A percentile compares a stretch with the other conserved stretches of the same genome.
These are phyloP conservation scores for Scopus umbretta DNA, from an alignment of 2,113 vertebrate genomes.

Conservation along the genomic window DNA sequence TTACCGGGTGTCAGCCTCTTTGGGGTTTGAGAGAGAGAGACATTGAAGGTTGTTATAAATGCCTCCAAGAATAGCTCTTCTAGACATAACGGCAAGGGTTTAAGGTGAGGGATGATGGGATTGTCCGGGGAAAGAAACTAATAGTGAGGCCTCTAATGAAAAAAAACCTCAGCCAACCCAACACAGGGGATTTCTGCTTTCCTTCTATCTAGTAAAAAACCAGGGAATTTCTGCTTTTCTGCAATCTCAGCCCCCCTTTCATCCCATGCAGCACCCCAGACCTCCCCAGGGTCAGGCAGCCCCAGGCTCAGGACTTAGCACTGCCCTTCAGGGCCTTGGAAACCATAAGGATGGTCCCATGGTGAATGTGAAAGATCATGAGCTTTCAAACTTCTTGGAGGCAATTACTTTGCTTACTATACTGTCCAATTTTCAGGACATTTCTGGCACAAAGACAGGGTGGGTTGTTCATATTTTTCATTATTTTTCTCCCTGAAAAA, in stretches of 20 bases:
- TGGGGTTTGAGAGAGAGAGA: background rate
- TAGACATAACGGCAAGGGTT: background rate
- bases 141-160: background rate
- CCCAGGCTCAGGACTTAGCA: background rate
- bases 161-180: background rate
- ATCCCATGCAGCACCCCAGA: background rate
- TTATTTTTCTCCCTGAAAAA: background rate
- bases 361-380: background rate
- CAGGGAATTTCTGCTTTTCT: background rate
- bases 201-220: background rate
- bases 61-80: background rate
- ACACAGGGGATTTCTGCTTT: background rate
- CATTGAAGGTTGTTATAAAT: background rate
- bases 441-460: background rate
- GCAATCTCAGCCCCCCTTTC: background rate
- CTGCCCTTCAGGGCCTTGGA: background rate
- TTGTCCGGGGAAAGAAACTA: background rate
- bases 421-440: background rate
- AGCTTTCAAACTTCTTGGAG: background rate
- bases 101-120: background rate
- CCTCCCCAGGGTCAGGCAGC: background rate
- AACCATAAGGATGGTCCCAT: background rate
- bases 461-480: background rate
- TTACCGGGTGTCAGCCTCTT: background rate
- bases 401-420: background rate